phyloP scores from a whole-genome alignment of 1,140 invertebrate species.

The Drosophila mauritiana region DNA sequence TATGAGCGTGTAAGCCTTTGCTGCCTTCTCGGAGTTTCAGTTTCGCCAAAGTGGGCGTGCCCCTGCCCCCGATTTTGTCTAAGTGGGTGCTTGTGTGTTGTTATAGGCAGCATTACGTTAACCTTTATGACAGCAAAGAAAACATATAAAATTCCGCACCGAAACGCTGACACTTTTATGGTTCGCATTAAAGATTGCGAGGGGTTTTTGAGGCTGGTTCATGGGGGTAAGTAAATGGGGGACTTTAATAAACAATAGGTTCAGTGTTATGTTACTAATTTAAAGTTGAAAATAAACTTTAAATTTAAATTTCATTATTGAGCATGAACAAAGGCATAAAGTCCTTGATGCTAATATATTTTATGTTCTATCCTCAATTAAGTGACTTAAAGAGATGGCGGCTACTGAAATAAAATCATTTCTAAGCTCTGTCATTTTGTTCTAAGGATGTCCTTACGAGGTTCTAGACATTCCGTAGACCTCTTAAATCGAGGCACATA shows the following conservation, averaged over 20 bases:
- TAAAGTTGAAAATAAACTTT: too few species aligned
- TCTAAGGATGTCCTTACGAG: background rate
- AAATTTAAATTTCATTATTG: too few species aligned
- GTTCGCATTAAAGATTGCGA: constrained; percentile 8
- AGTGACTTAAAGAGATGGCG: background rate
- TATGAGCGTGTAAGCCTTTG: constrained; percentile 64
- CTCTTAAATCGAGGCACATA: background rate
- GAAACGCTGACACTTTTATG: constrained; percentile 12
- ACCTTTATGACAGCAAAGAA: constrained; percentile 47
- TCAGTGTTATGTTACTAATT: too few species aligned
- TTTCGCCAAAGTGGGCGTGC: constrained; percentile 1
- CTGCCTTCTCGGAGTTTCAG: constrained; percentile 21
- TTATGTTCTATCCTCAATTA: background rate
- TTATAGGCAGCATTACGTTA: constrained; percentile 57
- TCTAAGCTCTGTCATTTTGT: too few species aligned
- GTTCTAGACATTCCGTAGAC: constrained; percentile 2
- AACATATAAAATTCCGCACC: constrained; percentile 16
- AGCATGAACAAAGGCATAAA: background rate
- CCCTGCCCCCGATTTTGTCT: background rate
- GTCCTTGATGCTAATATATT: background rate
- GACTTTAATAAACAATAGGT: too few species aligned
- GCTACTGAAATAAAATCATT: constrained; percentile 1
- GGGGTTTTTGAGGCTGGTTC: background rate
- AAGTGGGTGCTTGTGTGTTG: constrained; percentile 55
- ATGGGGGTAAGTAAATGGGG: background rate